Base-by-base conservation (phyloP, 2,797 vertebrate species). In the Phyllotis vaccarum region DNA sequence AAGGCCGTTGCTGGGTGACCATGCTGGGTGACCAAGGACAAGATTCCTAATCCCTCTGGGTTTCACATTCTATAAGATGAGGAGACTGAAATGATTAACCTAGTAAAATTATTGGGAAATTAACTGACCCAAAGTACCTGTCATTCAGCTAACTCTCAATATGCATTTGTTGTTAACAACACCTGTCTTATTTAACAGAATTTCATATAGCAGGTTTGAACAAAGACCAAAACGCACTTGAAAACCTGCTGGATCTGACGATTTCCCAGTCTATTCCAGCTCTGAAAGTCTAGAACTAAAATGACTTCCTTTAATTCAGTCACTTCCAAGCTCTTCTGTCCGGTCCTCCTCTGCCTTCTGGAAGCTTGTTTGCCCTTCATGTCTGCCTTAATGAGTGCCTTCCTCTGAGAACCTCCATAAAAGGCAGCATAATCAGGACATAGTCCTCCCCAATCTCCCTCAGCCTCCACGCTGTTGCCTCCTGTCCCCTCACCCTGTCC, bases 11-110 rank as follows among this genome's bases (percentile, higher is more conserved):
- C 21, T 70, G 75, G 49, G 92, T 91, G 64, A 72, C 58, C 49
- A 17, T 43, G 24, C 21, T 70, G 75, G 49, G 92, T 91, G 64
- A 72, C 58, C 49, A 17, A 0, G 16, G 27, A 10, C 58, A 91
- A 92, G 37, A 76, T 66, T 58, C 79, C 91, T 70, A 86, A 49
- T 31, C 56, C 81, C 76, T 76, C 78, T 85, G 46, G 46, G 95
- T 46, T 43, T 75, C 78, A 0, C 49, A 27, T 94, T 81, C 74
- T 86, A 16, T 27, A 49, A 87, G 90, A 68, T 49, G n/a, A 92
- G 52, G 46, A 29, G 40, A n/a, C 12, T 24, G 52, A 24, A 4
- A 37, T n/a, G 68, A 29, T 52, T 49, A 81, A 56, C 52, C 31
- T 43, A 62, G 31, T 22, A 21, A 22, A 19, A 52, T 76, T 22